Evolutionary conservation across 2,888 invertebrate species (phyloP), one percentile per base, ranked within the genome.

Genomic region (Stegana nigrithorax): DNA sequence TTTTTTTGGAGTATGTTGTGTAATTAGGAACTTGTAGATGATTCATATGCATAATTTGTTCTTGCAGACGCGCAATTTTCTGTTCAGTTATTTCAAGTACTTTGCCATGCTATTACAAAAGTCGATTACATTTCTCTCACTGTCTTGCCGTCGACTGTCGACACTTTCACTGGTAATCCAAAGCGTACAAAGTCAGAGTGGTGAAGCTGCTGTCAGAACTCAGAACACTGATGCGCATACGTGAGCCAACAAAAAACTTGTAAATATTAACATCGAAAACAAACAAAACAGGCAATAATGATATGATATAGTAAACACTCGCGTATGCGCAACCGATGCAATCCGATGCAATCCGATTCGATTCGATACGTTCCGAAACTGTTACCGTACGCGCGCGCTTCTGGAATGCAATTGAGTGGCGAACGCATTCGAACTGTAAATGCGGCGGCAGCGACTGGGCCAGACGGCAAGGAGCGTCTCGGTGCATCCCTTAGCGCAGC

Each of bases 331-430:
- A 55, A 32, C 14, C 36, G 21, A 32, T 36, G 53, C 55, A 64
- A 50, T 36, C 26, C 47, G 25, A 1, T 45, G 45, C 55, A 55
- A 56, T 51, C 50, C 36, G 58, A 21, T 55, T 27, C 42, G 36
- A 68, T 62, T 57, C 61, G 73, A 65, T 67, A 42, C 51, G 26
- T 62, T 57, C 70, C 75, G 51, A 19, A 60, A 36, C 12, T n/a
- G 60, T 55, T 64, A 69, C 73, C 75, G 75, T 70, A 70, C 73
- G 73, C 71, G 74, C 68, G 70, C 65, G 61, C 60, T 61, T 60
- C 72, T 80, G 78, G 81, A 79, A 79, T 79, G 78, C 81, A 79
- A 79, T 79, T 76, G 80, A 76, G 72, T 65, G 58, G 67, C 32
- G 61, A 59, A 27, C 50, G 47, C 47, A 53, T 27, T 60, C 60